phyloP scores from a whole-genome alignment of 2,888 invertebrate genomes.

The Quadroppia sp. region DNA sequence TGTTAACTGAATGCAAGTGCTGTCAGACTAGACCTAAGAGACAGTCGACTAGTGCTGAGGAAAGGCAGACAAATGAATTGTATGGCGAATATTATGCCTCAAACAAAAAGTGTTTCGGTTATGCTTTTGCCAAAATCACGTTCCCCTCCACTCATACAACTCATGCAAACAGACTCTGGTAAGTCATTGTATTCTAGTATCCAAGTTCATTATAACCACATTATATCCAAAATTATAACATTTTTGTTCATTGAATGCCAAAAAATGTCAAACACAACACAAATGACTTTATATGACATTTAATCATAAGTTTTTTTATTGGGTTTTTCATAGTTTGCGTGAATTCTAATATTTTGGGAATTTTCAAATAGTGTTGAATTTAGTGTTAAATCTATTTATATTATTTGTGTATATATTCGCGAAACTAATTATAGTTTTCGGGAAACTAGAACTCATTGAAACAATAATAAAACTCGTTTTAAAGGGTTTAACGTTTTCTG shows the following conservation, averaged over 20 bases:
- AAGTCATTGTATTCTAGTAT: not conserved
- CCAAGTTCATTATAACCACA: too few species aligned
- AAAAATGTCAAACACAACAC: too few species aligned
- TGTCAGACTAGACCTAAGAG: not conserved
- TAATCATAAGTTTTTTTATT: too few species aligned
- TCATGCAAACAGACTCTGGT: conserved; percentile 11
- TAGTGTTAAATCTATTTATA: not conserved
- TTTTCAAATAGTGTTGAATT: too few species aligned
- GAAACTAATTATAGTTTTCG: not conserved
- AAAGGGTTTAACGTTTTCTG: too few species aligned
- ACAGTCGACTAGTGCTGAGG: not conserved
- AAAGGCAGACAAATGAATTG: not conserved
- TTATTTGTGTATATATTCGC: not conserved
- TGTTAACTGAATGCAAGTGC: not conserved
- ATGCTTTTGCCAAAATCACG: conserved; percentile 15
- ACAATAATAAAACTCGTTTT: too few species aligned
- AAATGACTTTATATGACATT: too few species aligned
- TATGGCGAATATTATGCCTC: conserved; percentile 27
- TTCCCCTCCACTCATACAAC: conserved; percentile 15
- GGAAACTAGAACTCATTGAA: too few species aligned
- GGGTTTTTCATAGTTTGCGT: too few species aligned
- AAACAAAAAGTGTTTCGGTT: conserved; percentile 23
- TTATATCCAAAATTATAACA: too few species aligned
- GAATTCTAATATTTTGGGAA: too few species aligned
- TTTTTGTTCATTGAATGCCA: too few species aligned